Evolutionary conservation across 2,888 invertebrate species (phyloP).

Genomic region (Spisula subtruncata): DNA sequence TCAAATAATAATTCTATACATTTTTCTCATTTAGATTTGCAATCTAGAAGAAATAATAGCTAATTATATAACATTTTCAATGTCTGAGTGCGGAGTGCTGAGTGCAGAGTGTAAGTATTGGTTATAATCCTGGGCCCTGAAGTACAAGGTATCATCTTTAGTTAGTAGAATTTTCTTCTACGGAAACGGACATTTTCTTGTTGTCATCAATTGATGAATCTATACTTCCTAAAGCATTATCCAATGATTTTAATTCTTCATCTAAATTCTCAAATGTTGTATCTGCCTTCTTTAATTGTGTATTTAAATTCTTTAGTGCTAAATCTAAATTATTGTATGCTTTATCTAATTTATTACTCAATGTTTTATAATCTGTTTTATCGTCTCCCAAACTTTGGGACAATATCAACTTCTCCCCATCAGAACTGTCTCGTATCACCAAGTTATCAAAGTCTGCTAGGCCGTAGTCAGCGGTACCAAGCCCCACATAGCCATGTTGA

Average conservation of each 20-base stretch:
- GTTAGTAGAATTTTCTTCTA: background rate
- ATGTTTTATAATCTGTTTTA: background rate
- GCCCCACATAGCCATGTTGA: slow-evolving; percentile 83
- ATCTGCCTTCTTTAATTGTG: too few relatives aligned
- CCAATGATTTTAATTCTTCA: background rate
- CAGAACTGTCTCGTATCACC: slow-evolving; percentile 63
- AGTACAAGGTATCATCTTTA: background rate
- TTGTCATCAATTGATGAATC: background rate
- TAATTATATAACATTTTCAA: too few relatives aligned
- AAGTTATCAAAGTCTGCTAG: slow-evolving; percentile 86
- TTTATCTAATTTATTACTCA: too few relatives aligned
- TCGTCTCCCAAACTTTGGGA: background rate
- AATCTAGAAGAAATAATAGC: too few relatives aligned
- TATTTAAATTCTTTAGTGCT: background rate
- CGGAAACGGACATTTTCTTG: background rate
- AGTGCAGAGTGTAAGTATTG: too few relatives aligned
- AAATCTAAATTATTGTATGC: background rate
- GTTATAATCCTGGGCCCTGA: background rate
- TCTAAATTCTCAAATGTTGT: background rate
- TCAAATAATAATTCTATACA: too few relatives aligned
- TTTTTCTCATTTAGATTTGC: too few relatives aligned
- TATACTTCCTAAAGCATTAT: background rate
- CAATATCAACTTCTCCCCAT: slow-evolving; percentile 42
- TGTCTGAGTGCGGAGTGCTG: too few relatives aligned
- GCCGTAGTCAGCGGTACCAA: slow-evolving; percentile 85